Base-by-base conservation (phyloP, 1,140 invertebrate genomes). In the Drosophila nigrodunni region DNA sequence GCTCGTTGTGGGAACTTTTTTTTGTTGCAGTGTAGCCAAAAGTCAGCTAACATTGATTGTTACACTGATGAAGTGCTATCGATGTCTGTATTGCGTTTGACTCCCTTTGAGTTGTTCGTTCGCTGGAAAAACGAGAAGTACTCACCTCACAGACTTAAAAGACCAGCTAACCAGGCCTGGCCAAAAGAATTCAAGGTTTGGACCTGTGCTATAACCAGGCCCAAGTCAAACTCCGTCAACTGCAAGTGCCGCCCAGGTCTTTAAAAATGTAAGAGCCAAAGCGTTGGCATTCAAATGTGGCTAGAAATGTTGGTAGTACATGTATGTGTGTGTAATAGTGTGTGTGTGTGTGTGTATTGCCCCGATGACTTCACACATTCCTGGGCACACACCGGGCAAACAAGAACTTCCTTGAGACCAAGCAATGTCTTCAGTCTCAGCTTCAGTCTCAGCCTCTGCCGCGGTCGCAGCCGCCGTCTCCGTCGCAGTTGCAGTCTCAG, bases 341-440 rank as follows among this genome's bases (percentile, higher is more conserved):
- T 58, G 34, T 54, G 10, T 54, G 13, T 69, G 43, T 73, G 43
- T 55, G 39, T 52, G 34, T 50, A 37, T 30, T 57, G 72, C 43
- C 82, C 65, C 85, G 85, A 88, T 88, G 85, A 88, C 85, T 88
- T 88, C 85, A 88, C 85, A 88, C 85, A 88, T 88, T 88, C 85
- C 85, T 74, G 62, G 64, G 77, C 80, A 72, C 44, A 54, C 10
- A 57, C 47, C 72, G 52, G 64, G 37, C 70, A 72, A 71, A 75
- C 73, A 76, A 66, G 68, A 66, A 76, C 61, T 72, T 76, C 68
- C 74, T 72, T 71, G 67, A 76, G 68, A 72, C 74, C 68, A 72
- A 76, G 60, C 70, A 73, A 68, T 73, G 64, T 67, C 70, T 73
- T 72, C 37, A 50, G 11, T 43, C 41, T 7, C 64, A 47, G 55